phyloP scores from a whole-genome alignment of 1,140 invertebrate genomes.

The Plodia interpunctella region DNA sequence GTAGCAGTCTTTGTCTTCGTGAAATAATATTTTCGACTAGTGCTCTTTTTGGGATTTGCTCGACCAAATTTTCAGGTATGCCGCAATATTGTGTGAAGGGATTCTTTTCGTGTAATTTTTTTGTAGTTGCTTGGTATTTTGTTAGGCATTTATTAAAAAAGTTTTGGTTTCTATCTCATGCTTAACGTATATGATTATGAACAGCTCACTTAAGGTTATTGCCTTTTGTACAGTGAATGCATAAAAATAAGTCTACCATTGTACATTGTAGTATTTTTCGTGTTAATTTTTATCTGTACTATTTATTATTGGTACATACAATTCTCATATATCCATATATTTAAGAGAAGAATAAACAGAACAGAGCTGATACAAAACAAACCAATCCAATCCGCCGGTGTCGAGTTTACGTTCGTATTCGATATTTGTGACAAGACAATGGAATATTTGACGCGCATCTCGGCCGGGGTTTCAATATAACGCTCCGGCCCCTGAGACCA shows the following conservation, averaged over 20 bases:
- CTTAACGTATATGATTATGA: too few relatives aligned
- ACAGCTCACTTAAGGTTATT: too few relatives aligned
- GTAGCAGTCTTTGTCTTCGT: conserved; percentile 47
- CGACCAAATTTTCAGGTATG: not conserved
- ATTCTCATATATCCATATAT: too few relatives aligned
- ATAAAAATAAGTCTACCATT: too few relatives aligned
- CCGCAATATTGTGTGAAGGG: not conserved
- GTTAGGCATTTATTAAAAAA: not conserved
- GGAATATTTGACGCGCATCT: conserved; percentile 10
- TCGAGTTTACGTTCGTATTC: conserved; percentile 7
- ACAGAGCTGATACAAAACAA: not conserved
- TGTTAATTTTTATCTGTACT: too few relatives aligned
- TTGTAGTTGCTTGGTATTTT: not conserved
- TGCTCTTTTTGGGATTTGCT: conserved; percentile 34
- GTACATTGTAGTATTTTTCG: too few relatives aligned
- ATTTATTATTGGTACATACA: too few relatives aligned
- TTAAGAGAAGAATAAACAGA: too few relatives aligned
- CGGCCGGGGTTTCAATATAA: conserved; percentile 7
- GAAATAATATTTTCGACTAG: conserved; percentile 37
- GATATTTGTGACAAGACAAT: conserved; percentile 11
- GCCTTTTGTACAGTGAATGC: too few relatives aligned
- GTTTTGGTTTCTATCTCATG: not conserved
- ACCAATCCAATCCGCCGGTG: not conserved
- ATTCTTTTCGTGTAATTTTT: not conserved
- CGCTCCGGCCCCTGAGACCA: not conserved